These are phyloP conservation scores for Antitype chi DNA, from an alignment of 2,888 invertebrate species.

Conservation along the genomic window DNA sequence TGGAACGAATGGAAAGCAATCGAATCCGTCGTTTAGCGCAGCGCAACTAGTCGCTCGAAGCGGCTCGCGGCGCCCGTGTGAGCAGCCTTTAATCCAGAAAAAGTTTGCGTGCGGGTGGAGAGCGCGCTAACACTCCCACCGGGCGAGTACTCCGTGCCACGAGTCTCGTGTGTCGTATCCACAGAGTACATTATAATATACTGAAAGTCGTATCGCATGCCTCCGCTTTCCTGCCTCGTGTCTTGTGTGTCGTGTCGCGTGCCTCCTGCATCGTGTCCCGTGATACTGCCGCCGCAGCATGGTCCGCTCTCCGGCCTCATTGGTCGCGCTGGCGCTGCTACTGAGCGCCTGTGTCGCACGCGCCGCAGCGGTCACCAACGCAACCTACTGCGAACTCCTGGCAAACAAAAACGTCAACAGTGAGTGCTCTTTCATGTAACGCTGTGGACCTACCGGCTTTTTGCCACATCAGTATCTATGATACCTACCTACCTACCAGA, in stretches of 20 bases:
- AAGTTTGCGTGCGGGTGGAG: background rate
- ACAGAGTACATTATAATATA: too few relatives aligned
- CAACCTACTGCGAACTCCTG: background rate
- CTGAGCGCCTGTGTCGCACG: background rate
- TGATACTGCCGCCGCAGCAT: background rate
- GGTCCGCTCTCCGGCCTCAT: background rate
- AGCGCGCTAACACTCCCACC: background rate
- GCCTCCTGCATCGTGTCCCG: background rate
- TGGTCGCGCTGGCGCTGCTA: conserved; percentile 2
- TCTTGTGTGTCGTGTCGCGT: background rate
- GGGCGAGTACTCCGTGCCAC: background rate
- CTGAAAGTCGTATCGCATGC: too few relatives aligned
- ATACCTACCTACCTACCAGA: too few relatives aligned
- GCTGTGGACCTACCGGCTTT: background rate
- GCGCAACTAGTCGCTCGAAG: background rate
- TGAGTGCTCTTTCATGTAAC: conserved; percentile 2
- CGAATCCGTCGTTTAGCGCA: background rate
- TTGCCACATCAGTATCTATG: background rate
- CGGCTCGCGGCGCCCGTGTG: background rate
- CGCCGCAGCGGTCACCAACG: too few relatives aligned
- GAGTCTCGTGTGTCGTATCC: background rate
- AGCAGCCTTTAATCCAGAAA: background rate
- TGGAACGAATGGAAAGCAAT: too few relatives aligned
- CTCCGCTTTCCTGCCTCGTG: background rate
- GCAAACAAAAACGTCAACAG: background rate